A percentile compares a stretch with the other conserved stretches of the same genome.
phyloP scores from a whole-genome alignment of 2,888 invertebrate genomes.

The Brachynemurus nebulosus region DNA sequence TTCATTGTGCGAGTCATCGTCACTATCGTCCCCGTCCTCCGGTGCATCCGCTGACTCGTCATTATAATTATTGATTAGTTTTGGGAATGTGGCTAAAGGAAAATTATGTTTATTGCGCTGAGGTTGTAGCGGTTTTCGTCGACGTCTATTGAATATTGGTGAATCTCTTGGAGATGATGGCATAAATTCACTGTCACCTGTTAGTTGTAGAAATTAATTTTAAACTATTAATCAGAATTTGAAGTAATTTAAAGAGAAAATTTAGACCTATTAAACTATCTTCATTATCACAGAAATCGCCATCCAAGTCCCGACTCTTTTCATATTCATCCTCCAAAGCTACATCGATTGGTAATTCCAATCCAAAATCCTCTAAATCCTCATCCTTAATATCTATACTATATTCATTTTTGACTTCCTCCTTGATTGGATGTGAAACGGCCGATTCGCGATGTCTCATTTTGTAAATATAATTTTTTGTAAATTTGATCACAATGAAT shows the following conservation, averaged over 20 bases:
- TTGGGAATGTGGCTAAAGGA: background rate
- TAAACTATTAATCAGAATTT: background rate
- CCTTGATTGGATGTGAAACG: background rate
- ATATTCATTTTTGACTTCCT: slow-evolving; percentile 1
- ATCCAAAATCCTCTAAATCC: slow-evolving; percentile 19
- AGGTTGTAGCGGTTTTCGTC: slow-evolving; percentile 26
- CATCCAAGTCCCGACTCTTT: slow-evolving; percentile 10
- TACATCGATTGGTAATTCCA: slow-evolving; percentile 19
- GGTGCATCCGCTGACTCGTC: slow-evolving; percentile 7
- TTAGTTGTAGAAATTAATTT: background rate
- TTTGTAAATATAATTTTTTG: no score
- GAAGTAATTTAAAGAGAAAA: background rate
- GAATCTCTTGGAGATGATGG: slow-evolving; percentile 4
- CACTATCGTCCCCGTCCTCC: background rate
- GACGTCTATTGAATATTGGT: slow-evolving; percentile 17
- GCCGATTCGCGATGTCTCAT: slow-evolving; percentile 4
- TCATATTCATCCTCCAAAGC: slow-evolving; percentile 5
- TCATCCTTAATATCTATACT: slow-evolving; percentile 17
- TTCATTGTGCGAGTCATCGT: background rate
- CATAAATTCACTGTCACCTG: background rate
- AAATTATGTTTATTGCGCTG: slow-evolving; percentile 22
- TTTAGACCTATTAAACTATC: slow-evolving; percentile 14
- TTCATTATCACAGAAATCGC: slow-evolving; percentile 20
- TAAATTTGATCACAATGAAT: background rate
- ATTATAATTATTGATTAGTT: slow-evolving; percentile 1